Evolutionary conservation across 2,113 vertebrate genomes (phyloP).

Genomic region (Tenrec ecaudatus): DNA sequence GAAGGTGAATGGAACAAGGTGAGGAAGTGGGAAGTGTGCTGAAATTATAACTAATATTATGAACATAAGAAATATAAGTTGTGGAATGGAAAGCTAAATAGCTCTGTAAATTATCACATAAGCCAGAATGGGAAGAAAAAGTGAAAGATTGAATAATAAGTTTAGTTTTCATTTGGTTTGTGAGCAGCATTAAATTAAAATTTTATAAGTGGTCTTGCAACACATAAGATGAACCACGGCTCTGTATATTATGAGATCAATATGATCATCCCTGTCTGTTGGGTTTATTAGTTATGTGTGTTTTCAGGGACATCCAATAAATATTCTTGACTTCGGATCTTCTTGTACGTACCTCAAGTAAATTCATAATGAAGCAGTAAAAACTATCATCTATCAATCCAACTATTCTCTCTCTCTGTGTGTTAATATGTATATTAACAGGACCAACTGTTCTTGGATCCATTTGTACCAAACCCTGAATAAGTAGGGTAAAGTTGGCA

Average conservation of each 20-base stretch:
- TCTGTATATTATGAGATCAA: background rate
- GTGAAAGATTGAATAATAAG: too few species aligned
- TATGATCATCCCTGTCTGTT: background rate
- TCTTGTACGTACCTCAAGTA: background rate
- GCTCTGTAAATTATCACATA: too few species aligned
- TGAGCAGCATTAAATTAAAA: constrained; percentile 20
- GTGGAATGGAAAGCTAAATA: too few species aligned
- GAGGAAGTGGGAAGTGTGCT: too few species aligned
- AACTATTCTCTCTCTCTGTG: too few species aligned
- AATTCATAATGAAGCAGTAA: background rate
- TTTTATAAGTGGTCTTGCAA: constrained; percentile 1
- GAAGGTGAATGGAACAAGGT: too few species aligned
- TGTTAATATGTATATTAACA: background rate
- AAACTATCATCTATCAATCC: background rate
- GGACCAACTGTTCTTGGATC: background rate
- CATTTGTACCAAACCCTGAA: background rate
- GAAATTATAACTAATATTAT: too few species aligned
- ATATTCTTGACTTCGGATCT: background rate
- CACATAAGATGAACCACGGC: background rate
- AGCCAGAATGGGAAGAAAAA: too few species aligned
- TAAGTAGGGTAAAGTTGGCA: background rate
- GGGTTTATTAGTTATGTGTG: background rate
- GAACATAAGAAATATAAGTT: too few species aligned
- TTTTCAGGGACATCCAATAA: background rate
- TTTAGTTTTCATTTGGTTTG: too few species aligned